Evolutionary conservation across 2,888 invertebrate genomes (phyloP), one percentile per base, ranked within the genome.

Genomic region (Diadegma fenestrale): DNA sequence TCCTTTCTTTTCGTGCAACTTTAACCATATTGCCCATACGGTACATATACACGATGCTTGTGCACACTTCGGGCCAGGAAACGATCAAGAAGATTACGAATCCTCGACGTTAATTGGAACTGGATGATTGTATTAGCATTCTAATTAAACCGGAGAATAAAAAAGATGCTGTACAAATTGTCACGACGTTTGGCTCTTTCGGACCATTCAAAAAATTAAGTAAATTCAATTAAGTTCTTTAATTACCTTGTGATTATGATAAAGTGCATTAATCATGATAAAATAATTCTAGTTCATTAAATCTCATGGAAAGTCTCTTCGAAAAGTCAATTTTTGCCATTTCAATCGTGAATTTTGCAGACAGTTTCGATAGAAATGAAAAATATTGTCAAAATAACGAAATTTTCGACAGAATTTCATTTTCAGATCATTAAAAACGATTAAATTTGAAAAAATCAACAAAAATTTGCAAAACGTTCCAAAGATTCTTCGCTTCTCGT

Each of bases 1-100:
- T 17, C 41, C 45, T 51, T 45, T 26, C 66, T 48, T 41, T 19
- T 61, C 26, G 33, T 14, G 19, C 0, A 61, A 61, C 58, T 43
- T 79, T 48, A 12, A 66, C 78, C 76, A 19, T 48, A 76, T 76
- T 77, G 78, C 43, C 58, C 78, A 78, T 51, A 78, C 64, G 58
- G 41, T 61, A n/a, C n/a, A 45, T 41, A n/a, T 58, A 22, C 45
- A 43, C 19, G 37, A 63, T 30, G 61, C 76, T 61, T 22, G n/a
- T n/a, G 73, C 68, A 48, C 72, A 79, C 71, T 73, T 43, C 69
- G 63, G 26, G 69, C 61, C 79, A 69, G 83, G 75, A 83, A 83
- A 63, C 75, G 73, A 83, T 69, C 68, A 68, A 69, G 51, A 43
- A 79, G 83, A 83, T 83, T 79, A 79, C 22, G 68, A 61, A 19